A percentile compares a stretch with the other conserved stretches of the same genome.
These are phyloP conservation scores for Streptopelia turtur DNA, from an alignment of 2,797 vertebrate genomes.

Conservation along the genomic window DNA sequence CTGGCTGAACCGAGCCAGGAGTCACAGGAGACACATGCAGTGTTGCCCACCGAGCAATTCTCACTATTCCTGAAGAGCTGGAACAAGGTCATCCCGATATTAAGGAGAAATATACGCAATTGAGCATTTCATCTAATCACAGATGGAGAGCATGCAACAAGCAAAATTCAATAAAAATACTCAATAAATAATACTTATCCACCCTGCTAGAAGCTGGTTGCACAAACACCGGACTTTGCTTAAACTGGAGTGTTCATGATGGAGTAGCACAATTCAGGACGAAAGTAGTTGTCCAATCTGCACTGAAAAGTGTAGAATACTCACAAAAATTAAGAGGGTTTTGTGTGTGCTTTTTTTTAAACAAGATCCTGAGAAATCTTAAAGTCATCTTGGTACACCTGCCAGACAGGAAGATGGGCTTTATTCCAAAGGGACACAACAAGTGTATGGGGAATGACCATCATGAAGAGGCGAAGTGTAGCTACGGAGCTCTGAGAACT, in stretches of 20 bases:
- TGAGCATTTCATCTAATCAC: background rate
- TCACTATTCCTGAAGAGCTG: background rate
- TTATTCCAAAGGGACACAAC: background rate
- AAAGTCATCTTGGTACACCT: background rate
- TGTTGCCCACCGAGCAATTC: background rate
- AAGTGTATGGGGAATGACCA: background rate
- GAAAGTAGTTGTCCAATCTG: background rate
- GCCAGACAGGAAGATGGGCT: background rate
- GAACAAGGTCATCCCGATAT: background rate
- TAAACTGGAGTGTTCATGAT: background rate
- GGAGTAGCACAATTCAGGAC: background rate
- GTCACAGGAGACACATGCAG: background rate
- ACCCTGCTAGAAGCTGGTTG: background rate
- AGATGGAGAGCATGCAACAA: background rate
- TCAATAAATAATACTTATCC: background rate
- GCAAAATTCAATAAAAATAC: background rate
- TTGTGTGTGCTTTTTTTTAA: background rate
- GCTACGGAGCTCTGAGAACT: background rate
- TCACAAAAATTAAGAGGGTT: background rate
- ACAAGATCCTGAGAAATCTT: background rate
- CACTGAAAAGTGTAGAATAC: background rate
- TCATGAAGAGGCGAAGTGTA: background rate
- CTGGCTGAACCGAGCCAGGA: background rate
- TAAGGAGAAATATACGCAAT: background rate
- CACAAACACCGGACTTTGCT: background rate